phyloP scores from a whole-genome alignment of 1,140 invertebrate species.

The Probaryconus sp. region DNA sequence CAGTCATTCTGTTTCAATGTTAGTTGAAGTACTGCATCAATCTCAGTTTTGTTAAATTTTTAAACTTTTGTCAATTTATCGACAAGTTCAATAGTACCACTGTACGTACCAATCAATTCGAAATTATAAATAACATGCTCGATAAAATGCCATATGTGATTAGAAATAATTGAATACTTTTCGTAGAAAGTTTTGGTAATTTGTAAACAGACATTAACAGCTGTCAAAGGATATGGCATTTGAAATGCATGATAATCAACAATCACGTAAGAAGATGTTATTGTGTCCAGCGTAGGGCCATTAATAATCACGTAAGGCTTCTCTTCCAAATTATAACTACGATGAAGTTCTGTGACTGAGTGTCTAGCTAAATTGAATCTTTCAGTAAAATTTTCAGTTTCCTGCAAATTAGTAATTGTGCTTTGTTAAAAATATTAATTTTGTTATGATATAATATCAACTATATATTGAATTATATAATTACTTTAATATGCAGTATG shows the following conservation, averaged over 20 bases:
- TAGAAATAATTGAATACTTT: slow-evolving; percentile 9
- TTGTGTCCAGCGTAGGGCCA: neutral
- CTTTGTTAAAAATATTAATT: too few relatives aligned
- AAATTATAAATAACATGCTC: slow-evolving; percentile 16
- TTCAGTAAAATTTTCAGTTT: neutral
- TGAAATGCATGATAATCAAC: slow-evolving; percentile 2
- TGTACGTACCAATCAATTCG: neutral
- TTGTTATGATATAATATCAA: too few relatives aligned
- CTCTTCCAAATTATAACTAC: neutral
- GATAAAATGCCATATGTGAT: slow-evolving; percentile 22
- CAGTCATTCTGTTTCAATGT: too few relatives aligned
- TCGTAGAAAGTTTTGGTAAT: slow-evolving; percentile 10
- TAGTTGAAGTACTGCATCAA: too few relatives aligned
- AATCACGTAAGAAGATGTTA: slow-evolving; percentile 8
- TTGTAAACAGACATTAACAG: slow-evolving; percentile 38
- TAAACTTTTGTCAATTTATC: slow-evolving; percentile 2
- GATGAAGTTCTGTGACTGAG: neutral
- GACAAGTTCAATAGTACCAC: neutral
- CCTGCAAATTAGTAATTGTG: slow-evolving; percentile 9
- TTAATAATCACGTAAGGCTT: slow-evolving; percentile 14
- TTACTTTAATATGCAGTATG: neutral
- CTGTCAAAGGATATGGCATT: neutral
- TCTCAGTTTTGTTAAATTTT: neutral
- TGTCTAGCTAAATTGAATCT: neutral
- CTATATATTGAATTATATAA: too few relatives aligned